Percentiles rank a stretch among this genome's conserved stretches.
Conservation (phyloP, 2,888 invertebrate genomes). For the Gisinianus flammeolus region DNA sequence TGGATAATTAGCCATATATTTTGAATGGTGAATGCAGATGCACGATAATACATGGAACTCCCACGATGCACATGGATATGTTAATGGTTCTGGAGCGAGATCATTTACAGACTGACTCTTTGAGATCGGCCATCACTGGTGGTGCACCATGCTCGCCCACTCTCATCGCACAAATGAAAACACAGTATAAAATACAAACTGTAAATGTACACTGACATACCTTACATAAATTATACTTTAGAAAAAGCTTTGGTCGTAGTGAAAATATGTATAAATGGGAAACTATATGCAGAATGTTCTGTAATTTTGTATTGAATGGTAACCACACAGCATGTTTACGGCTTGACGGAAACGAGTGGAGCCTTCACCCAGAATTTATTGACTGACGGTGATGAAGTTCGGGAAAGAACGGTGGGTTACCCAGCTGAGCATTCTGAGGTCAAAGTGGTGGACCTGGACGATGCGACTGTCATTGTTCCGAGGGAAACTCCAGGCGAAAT, state of each 20-base stretch:
- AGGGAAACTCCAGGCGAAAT: constrained; percentile 78
- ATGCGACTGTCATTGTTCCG: constrained; percentile 68
- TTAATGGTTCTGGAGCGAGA: constrained; percentile 65
- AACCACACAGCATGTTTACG: constrained; percentile 67
- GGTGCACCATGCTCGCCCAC: constrained; percentile 73
- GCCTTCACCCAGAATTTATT: constrained; percentile 65
- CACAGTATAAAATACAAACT: constrained; percentile 55
- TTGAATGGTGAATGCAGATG: constrained; percentile 62
- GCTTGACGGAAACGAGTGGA: constrained; percentile 69
- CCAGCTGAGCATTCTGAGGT: constrained; percentile 66
- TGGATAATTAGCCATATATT: too few relatives aligned
- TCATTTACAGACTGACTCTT: constrained; percentile 63
- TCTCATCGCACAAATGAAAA: constrained; percentile 61
- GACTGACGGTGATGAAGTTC: constrained; percentile 63
- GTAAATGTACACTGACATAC: constrained; percentile 42
- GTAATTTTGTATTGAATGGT: neutral
- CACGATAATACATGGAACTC: constrained; percentile 75
- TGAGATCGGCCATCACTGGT: constrained; percentile 70
- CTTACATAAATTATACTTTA: too few relatives aligned
- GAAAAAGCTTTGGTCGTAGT: neutral
- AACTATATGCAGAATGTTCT: neutral
- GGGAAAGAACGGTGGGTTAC: constrained; percentile 66
- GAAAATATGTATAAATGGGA: neutral
- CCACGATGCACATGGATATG: constrained; percentile 80
- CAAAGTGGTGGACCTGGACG: constrained; percentile 70